Evolutionary conservation across 1,140 invertebrate species (phyloP).

Genomic region (Chrysopa pallens): DNA sequence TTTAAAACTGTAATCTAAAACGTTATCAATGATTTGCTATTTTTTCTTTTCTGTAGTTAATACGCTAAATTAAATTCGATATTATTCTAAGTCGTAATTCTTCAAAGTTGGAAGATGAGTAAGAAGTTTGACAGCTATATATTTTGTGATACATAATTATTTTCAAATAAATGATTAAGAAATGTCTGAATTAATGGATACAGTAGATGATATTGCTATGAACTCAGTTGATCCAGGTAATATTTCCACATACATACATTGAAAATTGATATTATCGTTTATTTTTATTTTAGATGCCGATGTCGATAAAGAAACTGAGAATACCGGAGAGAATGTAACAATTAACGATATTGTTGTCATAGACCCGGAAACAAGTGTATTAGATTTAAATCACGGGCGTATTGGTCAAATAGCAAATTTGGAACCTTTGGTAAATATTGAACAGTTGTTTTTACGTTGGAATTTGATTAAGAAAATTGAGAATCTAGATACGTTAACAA

Average conservation of each 20-base stretch:
- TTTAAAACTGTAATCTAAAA: no score
- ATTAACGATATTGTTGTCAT: conserved; percentile 20
- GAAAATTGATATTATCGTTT: not conserved
- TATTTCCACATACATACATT: not conserved
- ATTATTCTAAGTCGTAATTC: no score
- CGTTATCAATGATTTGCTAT: no score
- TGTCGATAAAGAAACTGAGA: not conserved
- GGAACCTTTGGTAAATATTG: conserved; percentile 49
- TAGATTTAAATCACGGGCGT: conserved; percentile 78
- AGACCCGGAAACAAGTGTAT: conserved; percentile 27
- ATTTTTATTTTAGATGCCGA: not conserved
- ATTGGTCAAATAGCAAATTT: conserved; percentile 69
- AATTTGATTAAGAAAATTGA: conserved; percentile 93
- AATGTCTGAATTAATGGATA: no score
- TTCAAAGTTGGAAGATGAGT: no score
- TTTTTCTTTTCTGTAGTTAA: no score
- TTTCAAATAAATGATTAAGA: no score
- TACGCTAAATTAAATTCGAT: no score
- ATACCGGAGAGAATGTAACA: not conserved
- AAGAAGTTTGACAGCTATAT: no score
- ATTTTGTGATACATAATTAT: no score
- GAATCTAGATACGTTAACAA: conserved; percentile 55
- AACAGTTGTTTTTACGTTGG: conserved; percentile 76
- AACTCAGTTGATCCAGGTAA: not conserved
- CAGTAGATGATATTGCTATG: not conserved